phyloP scores from a whole-genome alignment of 2,888 invertebrate genomes.

The Thereva unica region DNA sequence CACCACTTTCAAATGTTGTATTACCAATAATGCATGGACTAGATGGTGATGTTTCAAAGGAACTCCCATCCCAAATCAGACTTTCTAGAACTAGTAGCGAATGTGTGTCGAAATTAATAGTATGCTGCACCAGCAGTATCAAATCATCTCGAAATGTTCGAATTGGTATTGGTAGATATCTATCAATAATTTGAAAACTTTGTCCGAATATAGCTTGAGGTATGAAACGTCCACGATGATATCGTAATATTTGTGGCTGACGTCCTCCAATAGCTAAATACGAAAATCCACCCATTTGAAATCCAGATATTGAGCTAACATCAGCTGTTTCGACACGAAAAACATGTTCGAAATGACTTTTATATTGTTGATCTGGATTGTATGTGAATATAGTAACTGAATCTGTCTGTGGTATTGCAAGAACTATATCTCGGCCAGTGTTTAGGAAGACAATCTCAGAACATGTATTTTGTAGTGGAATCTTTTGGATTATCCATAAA shows the following conservation, averaged over 20 bases:
- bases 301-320: slow-evolving; percentile 50
- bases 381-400: slow-evolving; percentile 50
- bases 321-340: slow-evolving; percentile 47
- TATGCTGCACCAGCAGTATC: slow-evolving; percentile 57
- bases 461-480: slow-evolving; percentile 47
- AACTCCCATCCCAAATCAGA: slow-evolving; percentile 57
- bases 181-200: slow-evolving; percentile 54
- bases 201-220: slow-evolving; percentile 52
- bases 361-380: slow-evolving; percentile 45
- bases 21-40: slow-evolving; percentile 51
- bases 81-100: slow-evolving; percentile 52
- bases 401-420: slow-evolving; percentile 52
- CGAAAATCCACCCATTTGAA: slow-evolving; percentile 56
- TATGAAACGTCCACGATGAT: slow-evolving; percentile 50
- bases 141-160: slow-evolving; percentile 57
- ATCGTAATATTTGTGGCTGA: slow-evolving; percentile 53
- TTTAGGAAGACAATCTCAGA: slow-evolving; percentile 49
- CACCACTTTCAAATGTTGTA: slow-evolving; percentile 47
- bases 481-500: slow-evolving; percentile 53
- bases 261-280: slow-evolving; percentile 54
- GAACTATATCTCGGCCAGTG: slow-evolving; percentile 51
- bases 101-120: slow-evolving; percentile 54
- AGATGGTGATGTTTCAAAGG: slow-evolving; percentile 52
- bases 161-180: slow-evolving; percentile 53
- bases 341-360: slow-evolving; percentile 44